These are phyloP conservation scores for Lottia gigantea DNA, from an alignment of 2,888 invertebrate genomes.

Conservation along the genomic window DNA sequence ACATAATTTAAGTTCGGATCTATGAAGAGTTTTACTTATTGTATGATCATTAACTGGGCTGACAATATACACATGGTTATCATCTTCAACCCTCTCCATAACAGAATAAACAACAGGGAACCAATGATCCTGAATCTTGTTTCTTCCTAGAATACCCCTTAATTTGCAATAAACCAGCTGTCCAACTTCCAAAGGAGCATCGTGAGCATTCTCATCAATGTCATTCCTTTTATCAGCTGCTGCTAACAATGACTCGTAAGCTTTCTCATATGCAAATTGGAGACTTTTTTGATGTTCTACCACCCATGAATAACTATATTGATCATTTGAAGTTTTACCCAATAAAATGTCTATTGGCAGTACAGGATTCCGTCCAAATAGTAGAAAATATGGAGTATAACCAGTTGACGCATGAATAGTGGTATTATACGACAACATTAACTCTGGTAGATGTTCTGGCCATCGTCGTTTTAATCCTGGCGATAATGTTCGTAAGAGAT, in stretches of 20 bases:
- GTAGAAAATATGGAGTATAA: slow-evolving; percentile 23
- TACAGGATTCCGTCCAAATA: slow-evolving; percentile 24
- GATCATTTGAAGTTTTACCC: not conserved
- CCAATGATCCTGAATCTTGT: slow-evolving; percentile 30
- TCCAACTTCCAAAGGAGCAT: slow-evolving; percentile 18
- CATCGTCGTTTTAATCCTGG: slow-evolving; percentile 22
- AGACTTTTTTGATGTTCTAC: slow-evolving; percentile 14
- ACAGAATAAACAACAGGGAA: slow-evolving; percentile 22
- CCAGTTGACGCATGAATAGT: slow-evolving; percentile 26
- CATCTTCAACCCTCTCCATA: slow-evolving; percentile 13
- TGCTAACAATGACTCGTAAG: not conserved
- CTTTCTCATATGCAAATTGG: slow-evolving; percentile 10
- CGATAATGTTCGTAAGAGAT: slow-evolving; percentile 27
- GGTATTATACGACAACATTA: slow-evolving; percentile 26
- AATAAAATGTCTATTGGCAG: slow-evolving; percentile 27
- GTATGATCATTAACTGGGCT: slow-evolving; percentile 19
- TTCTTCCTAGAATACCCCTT: slow-evolving; percentile 26
- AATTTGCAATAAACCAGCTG: slow-evolving; percentile 26
- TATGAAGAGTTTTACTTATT: slow-evolving; percentile 18
- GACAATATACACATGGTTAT: slow-evolving; percentile 26
- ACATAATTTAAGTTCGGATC: slow-evolving; percentile 7
- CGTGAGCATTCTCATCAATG: slow-evolving; percentile 23
- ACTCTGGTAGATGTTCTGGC: slow-evolving; percentile 22
- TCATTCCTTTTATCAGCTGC: slow-evolving; percentile 20
- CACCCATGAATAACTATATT: slow-evolving; percentile 16